Evolutionary conservation across 2,888 invertebrate species (phyloP).

Genomic region (Drosophila picticornis): DNA sequence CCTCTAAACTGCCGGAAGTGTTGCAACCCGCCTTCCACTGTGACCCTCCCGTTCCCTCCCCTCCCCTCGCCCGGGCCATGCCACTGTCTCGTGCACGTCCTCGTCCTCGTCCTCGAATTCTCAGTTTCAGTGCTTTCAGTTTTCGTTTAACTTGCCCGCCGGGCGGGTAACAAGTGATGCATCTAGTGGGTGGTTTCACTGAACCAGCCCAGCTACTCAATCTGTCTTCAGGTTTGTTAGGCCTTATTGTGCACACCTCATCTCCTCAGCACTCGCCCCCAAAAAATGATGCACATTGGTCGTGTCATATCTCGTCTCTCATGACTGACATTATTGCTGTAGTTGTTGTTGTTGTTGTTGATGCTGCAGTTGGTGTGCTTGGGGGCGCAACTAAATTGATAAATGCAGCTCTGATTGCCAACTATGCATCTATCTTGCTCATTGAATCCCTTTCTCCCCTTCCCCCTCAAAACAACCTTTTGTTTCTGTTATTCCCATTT

Average conservation of each 20-base stretch:
- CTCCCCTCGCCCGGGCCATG: background rate
- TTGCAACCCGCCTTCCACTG: constrained; percentile 4
- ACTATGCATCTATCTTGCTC: constrained; percentile 4
- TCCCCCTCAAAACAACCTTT: background rate
- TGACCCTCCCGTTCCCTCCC: background rate
- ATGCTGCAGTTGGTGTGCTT: constrained; percentile 66
- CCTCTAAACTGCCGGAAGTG: constrained; percentile 72
- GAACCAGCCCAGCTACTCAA: background rate
- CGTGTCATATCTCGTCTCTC: constrained; percentile 69
- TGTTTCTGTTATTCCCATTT: background rate
- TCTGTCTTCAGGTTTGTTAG: constrained; percentile 70
- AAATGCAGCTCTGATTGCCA: constrained; percentile 57
- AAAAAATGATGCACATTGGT: constrained; percentile 30
- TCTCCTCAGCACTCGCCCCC: background rate
- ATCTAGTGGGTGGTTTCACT: constrained; percentile 2
- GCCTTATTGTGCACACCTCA: constrained; percentile 51
- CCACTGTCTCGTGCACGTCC: background rate
- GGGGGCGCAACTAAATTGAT: constrained; percentile 74
- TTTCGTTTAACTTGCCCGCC: constrained; percentile 33
- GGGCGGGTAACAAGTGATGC: constrained; percentile 22
- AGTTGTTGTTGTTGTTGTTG: constrained; percentile 52
- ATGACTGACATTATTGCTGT: constrained; percentile 28
- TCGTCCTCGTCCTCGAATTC: background rate
- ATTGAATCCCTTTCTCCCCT: too few species aligned
- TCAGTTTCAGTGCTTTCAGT: constrained; percentile 12